These are phyloP conservation scores for Dendronephthya gigantea DNA, from an alignment of 64 coral and sea anemone species.

Conservation along the genomic window DNA sequence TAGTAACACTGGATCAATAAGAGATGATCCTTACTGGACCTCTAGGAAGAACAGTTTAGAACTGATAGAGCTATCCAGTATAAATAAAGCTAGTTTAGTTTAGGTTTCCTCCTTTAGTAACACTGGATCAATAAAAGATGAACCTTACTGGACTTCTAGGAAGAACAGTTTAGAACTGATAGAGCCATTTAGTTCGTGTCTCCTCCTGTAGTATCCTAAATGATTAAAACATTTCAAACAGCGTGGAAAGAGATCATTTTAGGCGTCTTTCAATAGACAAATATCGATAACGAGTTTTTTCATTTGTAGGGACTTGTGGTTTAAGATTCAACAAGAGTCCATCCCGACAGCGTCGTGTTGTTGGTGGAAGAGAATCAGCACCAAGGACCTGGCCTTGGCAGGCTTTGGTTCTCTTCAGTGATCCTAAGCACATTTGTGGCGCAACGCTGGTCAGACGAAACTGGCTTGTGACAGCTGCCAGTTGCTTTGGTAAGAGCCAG, in stretches of 20 bases:
- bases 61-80: too few species aligned
- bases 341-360: conserved; percentile 47
- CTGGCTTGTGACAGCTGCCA: conserved; percentile 77
- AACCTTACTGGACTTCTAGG: too few species aligned
- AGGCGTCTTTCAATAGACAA: background rate
- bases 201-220: too few species aligned
- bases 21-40: too few species aligned
- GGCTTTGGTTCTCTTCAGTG: conserved; percentile 65
- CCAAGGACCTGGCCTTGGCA: conserved; percentile 86
- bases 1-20: too few species aligned
- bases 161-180: too few species aligned
- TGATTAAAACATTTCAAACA: too few species aligned
- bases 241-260: background rate
- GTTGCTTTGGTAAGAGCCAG: conserved; percentile 72
- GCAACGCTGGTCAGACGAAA: conserved; percentile 55
- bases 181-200: too few species aligned
- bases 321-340: conserved; percentile 8
- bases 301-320: conserved; percentile 41
- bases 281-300: background rate
- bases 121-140: too few species aligned
- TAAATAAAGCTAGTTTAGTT: too few species aligned
- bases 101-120: too few species aligned
- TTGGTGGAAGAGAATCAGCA: conserved; percentile 52
- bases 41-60: too few species aligned
- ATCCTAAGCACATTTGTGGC: conserved; percentile 57